phyloP scores from a whole-genome alignment of 2,888 invertebrate species.

The Axea sp. region DNA sequence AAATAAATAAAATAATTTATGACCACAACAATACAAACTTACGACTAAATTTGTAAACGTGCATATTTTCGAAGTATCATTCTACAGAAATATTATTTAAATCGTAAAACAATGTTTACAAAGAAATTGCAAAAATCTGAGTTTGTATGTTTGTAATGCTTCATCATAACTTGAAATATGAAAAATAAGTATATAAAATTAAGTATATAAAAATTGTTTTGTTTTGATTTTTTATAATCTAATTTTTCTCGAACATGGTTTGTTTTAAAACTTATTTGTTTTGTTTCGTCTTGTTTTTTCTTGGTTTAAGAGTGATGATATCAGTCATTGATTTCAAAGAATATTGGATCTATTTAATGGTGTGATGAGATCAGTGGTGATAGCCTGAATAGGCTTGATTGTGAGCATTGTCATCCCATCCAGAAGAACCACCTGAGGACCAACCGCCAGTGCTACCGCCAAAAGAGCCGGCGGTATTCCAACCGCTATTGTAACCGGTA shows the following conservation, averaged over 20 bases:
- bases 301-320: slow-evolving; percentile 15
- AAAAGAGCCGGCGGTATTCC: slow-evolving; percentile 68
- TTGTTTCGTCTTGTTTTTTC: too few species aligned
- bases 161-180: too few species aligned
- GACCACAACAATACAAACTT: slow-evolving; percentile 28
- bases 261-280: slow-evolving; percentile 31
- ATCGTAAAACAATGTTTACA: too few species aligned
- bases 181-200: too few species aligned
- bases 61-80: background rate
- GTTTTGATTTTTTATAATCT: slow-evolving; percentile 34
- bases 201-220: slow-evolving; percentile 4
- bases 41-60: slow-evolving; percentile 7
- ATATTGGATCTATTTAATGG: slow-evolving; percentile 20
- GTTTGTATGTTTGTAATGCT: too few species aligned
- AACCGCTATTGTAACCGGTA: slow-evolving; percentile 73
- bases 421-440: slow-evolving; percentile 65
- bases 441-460: slow-evolving; percentile 66
- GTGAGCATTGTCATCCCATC: slow-evolving; percentile 75
- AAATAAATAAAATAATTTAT: slow-evolving; percentile 41
- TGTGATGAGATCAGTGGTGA: slow-evolving; percentile 66
- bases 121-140: too few species aligned
- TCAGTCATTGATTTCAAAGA: slow-evolving; percentile 35
- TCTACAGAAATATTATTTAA: too few species aligned
- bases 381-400: slow-evolving; percentile 75
- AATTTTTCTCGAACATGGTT: slow-evolving; percentile 8